Evolutionary conservation across 2,888 invertebrate species (phyloP), one percentile per base, ranked within the genome.

Genomic region (Melieria crassipennis): DNA sequence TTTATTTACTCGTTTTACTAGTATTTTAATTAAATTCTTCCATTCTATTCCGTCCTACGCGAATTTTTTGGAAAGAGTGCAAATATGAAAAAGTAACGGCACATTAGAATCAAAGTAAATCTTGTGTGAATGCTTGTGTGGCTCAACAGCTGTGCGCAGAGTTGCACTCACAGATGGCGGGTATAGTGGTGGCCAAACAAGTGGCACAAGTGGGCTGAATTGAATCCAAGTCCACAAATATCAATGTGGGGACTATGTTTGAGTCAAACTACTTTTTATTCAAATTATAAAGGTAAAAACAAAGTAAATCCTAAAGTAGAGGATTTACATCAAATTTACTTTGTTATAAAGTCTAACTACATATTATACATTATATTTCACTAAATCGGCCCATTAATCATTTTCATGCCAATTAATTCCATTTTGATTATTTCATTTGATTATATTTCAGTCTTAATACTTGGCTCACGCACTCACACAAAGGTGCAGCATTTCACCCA

Each of bases 401-500:
- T 42, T 43, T n/a, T n/a, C 5, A 4, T 13, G 55, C 4, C 11
- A 43, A 13, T 7, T 45, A 9, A 16, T 58, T 60, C 10, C 50
- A 61, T 71, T 58, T 43, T 61, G 16, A 58, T 71, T 48, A 1
- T 16, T n/a, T n/a, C n/a, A n/a, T 58, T 43, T 61, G 16, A 58
- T 71, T 48, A 1, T 16, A 10, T 70, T 73, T 48, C 82, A 93
- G 93, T 93, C 75, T 90, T 91, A 0, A 85, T 93, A 60, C 89
- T 91, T 78, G 92, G 93, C 0, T 90, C 92, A 0, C 90, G 90
- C 72, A 91, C 90, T 0, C 91, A 90, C 81, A 88, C 89, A 65
- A 90, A 89, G 78, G 88, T 92, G 5, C 92, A 94, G 82, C 92
- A 92, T 84, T 95, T 97, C 85, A 91, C 92, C 0, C 90, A 93